Base-by-base conservation (phyloP, 1,140 invertebrate species). In the Megathymus violae region DNA sequence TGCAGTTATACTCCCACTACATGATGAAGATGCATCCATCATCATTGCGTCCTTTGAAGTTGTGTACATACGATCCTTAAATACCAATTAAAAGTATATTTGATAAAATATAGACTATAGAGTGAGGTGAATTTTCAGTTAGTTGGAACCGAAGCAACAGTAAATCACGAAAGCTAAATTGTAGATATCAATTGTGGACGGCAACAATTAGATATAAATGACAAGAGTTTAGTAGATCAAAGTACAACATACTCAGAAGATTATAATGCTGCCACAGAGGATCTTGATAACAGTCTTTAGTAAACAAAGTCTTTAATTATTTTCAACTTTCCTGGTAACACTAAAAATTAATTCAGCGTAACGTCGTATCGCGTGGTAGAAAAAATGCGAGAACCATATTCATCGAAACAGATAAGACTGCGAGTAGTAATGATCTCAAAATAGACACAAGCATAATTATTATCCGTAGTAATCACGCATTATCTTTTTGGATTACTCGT, bases 261-360 rank as follows among this genome's bases (percentile, higher is more conserved):
- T 22, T 22, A 11, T 46, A 10, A 22, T 10, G 22, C 9, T 43
- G 9, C n/a, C n/a, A n/a, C 17, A 22, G n/a, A 3, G n/a, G 19
- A 0, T 22, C 41, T 46, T 36, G 15, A 59, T 59, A 19, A 44
- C 34, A 59, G 54, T 61, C 44, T 46, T 61, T 10, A 50, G 11
- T 27, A 38, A 7, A 47, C 58, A 41, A 41, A 50, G 19, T 50
- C 50, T 54, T 66, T 54, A 59, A 65, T 65, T 65, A 65, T 65
- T 60, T 52, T 54, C 64, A 66, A 52, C 54, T 61, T 66, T 61
- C 44, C 16, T 44, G 15, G 19, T 40, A 61, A 61, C 52, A 44
- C 27, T 40, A 40, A 38, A 61, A 66, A 66, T 66, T 66, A 66
- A 66, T 61, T 66, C 51, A 43, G 48, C 64, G 64, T 66, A 41